Conservation (phyloP, 2,113 vertebrate species). For the Clarias magur region DNA sequence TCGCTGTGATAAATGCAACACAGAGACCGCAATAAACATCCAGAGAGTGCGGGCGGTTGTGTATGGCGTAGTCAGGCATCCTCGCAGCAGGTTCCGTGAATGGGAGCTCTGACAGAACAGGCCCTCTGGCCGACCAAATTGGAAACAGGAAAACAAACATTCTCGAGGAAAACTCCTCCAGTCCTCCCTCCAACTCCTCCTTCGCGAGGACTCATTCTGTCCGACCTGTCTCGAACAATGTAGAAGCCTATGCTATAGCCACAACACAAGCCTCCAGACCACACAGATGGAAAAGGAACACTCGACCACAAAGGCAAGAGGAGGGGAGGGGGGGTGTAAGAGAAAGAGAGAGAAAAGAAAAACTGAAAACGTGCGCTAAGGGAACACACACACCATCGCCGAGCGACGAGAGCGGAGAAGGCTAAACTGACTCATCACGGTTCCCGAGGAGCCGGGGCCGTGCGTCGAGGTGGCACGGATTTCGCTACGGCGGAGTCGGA, state of each 20-base stretch:
- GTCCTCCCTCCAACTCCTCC: conserved; percentile 32
- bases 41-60: conserved; percentile 40
- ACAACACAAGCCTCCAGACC: conserved; percentile 53
- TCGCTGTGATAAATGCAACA: conserved; percentile 33
- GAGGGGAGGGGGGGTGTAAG: conserved; percentile 50
- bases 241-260: conserved; percentile 51
- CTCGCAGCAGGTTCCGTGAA: conserved; percentile 57
- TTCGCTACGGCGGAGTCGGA: conserved; percentile 14
- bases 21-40: conserved; percentile 37
- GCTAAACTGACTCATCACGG: conserved; percentile 57
- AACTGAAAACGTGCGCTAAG: conserved; percentile 43
- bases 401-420: conserved; percentile 28
- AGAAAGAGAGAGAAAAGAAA: conserved; percentile 58
- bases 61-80: conserved; percentile 42
- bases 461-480: conserved; percentile 8
- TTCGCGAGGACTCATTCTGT: conserved; percentile 52
- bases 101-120: conserved; percentile 56
- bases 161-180: conserved; percentile 54
- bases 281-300: conserved; percentile 55
- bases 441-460: conserved; percentile 41
- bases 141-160: conserved; percentile 67
- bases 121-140: conserved; percentile 60
- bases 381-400: conserved; percentile 45
- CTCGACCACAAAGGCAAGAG: conserved; percentile 63
- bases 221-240: conserved; percentile 57